Conservation (phyloP, 1,140 invertebrate species). For the Drosophila kohkoa region DNA sequence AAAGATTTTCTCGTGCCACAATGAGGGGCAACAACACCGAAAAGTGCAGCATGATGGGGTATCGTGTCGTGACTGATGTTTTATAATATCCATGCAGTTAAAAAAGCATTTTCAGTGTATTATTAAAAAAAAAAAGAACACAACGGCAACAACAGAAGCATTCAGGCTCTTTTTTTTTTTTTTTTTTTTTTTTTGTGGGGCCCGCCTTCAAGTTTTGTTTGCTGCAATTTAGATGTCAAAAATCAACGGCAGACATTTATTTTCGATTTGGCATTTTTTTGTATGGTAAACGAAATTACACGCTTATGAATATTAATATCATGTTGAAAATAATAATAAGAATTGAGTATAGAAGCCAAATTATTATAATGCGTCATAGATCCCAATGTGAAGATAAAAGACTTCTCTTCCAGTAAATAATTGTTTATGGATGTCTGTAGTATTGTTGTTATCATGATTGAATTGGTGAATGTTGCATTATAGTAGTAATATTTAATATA, state of each 20-base stretch:
- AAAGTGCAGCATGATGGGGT: not conserved
- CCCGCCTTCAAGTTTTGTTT: constrained; percentile 64
- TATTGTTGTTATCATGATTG: no score
- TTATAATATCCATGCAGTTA: constrained; percentile 82
- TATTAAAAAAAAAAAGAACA: constrained; percentile 57
- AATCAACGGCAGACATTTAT: constrained; percentile 73
- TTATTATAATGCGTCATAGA: no score
- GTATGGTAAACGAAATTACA: constrained; percentile 75
- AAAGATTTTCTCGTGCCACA: constrained; percentile 58
- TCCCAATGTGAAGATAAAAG: no score
- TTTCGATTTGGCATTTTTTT: constrained; percentile 33
- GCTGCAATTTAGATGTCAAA: constrained; percentile 78
- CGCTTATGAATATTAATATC: constrained; percentile 65
- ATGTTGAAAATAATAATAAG: not conserved
- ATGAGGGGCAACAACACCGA: not conserved
- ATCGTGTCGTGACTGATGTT: constrained; percentile 79
- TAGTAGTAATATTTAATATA: no score
- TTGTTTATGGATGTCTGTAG: no score
- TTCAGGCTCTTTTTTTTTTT: constrained; percentile 20
- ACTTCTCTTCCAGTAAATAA: no score
- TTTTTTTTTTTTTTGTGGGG: constrained; percentile 26
- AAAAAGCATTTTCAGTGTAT: constrained; percentile 75
- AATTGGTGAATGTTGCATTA: no score
- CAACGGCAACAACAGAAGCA: constrained; percentile 6
- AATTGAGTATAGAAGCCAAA: not conserved